Conservation (phyloP, 1,140 invertebrate species). For the Platyscapa corneri region DNA sequence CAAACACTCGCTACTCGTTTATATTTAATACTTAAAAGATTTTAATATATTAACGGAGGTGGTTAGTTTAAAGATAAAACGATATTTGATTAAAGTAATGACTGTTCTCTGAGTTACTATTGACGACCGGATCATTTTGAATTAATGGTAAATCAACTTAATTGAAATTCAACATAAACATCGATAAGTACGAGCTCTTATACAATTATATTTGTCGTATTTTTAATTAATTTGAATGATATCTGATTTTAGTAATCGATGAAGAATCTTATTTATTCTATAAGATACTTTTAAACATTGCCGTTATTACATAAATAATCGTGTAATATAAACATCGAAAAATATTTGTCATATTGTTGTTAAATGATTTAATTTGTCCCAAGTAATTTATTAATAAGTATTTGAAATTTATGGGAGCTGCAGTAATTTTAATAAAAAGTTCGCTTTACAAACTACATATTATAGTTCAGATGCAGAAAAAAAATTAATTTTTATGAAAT, state of each 20-base stretch:
- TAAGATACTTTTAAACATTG: too few relatives aligned
- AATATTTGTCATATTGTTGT: background rate
- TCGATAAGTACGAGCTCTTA: too few relatives aligned
- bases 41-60: background rate
- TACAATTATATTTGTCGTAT: background rate
- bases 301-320: too few relatives aligned
- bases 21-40: background rate
- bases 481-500: background rate
- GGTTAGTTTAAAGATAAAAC: background rate
- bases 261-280: background rate
- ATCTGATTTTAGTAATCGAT: conserved; percentile 1
- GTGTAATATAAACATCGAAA: too few relatives aligned
- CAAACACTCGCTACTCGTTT: background rate
- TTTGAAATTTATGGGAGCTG: background rate
- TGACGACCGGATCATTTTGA: too few relatives aligned
- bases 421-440: background rate
- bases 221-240: background rate
- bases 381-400: too few relatives aligned
- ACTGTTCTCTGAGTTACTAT: too few relatives aligned
- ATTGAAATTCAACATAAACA: too few relatives aligned
- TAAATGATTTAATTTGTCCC: background rate
- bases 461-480: background rate
- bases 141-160: too few relatives aligned
- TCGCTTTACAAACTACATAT: background rate
- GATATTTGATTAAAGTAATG: too few relatives aligned